phyloP scores from a whole-genome alignment of 2,113 vertebrate genomes.

The Leptobrachium leishanense region DNA sequence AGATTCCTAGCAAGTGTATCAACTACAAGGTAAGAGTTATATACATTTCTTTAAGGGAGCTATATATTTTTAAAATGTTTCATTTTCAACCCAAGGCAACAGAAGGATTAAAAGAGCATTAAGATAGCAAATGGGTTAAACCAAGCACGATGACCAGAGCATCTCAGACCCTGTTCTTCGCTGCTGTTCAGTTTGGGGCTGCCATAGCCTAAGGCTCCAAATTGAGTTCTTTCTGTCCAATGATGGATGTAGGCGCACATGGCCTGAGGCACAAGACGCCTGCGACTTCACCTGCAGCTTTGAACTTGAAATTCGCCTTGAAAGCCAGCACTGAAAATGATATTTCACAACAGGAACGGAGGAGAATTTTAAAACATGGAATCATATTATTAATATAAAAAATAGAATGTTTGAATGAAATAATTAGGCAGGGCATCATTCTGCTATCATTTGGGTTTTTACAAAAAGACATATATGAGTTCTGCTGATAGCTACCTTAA shows the following conservation, averaged over 20 bases:
- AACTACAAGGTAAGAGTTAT: no score
- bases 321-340: not conserved
- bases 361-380: not conserved
- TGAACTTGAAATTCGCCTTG: not conserved
- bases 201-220: slow-evolving; percentile 29
- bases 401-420: no score
- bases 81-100: not conserved
- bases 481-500: no score
- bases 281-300: slow-evolving; percentile 27
- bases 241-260: slow-evolving; percentile 15
- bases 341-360: not conserved
- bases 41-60: no score
- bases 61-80: no score
- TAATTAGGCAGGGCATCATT: no score
- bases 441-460: no score
- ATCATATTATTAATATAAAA: slow-evolving; percentile 20
- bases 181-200: not conserved
- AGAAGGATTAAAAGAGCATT: not conserved
- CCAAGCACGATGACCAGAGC: slow-evolving; percentile 10
- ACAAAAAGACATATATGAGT: no score
- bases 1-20: no score
- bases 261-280: not conserved
- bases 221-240: slow-evolving; percentile 3
- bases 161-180: not conserved
- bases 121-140: slow-evolving; percentile 16